Base-by-base conservation (phyloP, 1,140 invertebrate genomes). In the Cephus cinctus region DNA sequence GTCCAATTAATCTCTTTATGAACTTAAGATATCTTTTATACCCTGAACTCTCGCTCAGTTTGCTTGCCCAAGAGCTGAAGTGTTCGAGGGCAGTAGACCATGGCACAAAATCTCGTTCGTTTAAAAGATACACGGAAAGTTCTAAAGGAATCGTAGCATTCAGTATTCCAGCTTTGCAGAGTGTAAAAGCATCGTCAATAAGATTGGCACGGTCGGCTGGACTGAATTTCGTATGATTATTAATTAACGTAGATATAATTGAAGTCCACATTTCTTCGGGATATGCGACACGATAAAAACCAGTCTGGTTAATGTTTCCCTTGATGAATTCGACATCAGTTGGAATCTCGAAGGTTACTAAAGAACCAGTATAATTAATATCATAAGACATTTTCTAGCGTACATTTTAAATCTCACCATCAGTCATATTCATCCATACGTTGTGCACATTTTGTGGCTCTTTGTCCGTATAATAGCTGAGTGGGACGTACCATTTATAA, bases 281-380 rank as follows among this genome's bases (percentile, higher is more conserved):
- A 69, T 95, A 96, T 47, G 88, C 86, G 0, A 94, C 91, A 16
- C 92, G 78, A 69, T 93, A 95, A 62, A 92, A 93, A 1, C 92
- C 91, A 12, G 83, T 85, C 69, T 91, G 87, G 60, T 91, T 88
- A n/a, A 88, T 80, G 72, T 95, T 95, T 18, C 86, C 86, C 73
- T 94, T 94, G 32, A 94, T 83, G 86, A 90, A 94, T 31, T 84
- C 80, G 0, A 85, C 78, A 31, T 79, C 77, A 27, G 76, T 67
- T 25, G 80, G 70, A 11, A 87, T 72, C 56, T 87, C 83, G 52
- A 89, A 87, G 32, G 79, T 80, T 2, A 83, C 85, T 87, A 61
- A 46, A 73, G 69, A 9, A 4, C 9, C 9, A n/a, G 6, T 30
- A 21, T 43, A 40, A 5, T 45, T 8, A 36, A 30, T 22, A 5